phyloP scores from a whole-genome alignment of 2,113 vertebrate species.

The Plestiodon gilberti region DNA sequence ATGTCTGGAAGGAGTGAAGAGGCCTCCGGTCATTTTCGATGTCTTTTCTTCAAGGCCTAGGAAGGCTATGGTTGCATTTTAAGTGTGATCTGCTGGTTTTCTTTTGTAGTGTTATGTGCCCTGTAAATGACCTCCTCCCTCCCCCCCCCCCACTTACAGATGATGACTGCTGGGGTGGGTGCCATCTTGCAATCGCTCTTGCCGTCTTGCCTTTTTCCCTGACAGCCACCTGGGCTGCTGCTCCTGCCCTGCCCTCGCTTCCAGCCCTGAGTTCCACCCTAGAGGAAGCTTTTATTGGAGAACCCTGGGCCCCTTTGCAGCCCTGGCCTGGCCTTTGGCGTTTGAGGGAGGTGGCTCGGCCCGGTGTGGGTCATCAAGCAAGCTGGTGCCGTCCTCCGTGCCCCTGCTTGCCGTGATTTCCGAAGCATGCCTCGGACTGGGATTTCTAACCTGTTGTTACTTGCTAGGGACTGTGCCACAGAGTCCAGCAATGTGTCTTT shows the following conservation, averaged over 20 bases:
- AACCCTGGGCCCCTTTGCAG: neutral
- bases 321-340: too few relatives aligned
- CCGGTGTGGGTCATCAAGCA: too few relatives aligned
- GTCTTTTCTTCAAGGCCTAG: neutral
- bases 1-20: neutral
- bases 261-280: too few relatives aligned
- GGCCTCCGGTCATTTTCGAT: neutral
- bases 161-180: neutral
- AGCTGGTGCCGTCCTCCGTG: too few relatives aligned
- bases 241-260: neutral
- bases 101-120: neutral
- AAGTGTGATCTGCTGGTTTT: too few relatives aligned
- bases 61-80: too few relatives aligned
- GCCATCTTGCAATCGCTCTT: neutral
- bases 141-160: neutral
- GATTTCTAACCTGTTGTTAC: too few relatives aligned
- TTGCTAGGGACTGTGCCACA: too few relatives aligned
- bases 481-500: too few relatives aligned
- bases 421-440: too few relatives aligned
- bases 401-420: too few relatives aligned
- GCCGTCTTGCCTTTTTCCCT: neutral
- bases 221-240: rapidly evolving
- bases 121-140: too few relatives aligned
- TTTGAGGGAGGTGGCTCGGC: neutral
- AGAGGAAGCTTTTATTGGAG: neutral